Percentiles rank a stretch among this genome's conserved stretches.
phyloP scores from a whole-genome alignment of 1,140 invertebrate species.

The Riptortus pedestris region DNA sequence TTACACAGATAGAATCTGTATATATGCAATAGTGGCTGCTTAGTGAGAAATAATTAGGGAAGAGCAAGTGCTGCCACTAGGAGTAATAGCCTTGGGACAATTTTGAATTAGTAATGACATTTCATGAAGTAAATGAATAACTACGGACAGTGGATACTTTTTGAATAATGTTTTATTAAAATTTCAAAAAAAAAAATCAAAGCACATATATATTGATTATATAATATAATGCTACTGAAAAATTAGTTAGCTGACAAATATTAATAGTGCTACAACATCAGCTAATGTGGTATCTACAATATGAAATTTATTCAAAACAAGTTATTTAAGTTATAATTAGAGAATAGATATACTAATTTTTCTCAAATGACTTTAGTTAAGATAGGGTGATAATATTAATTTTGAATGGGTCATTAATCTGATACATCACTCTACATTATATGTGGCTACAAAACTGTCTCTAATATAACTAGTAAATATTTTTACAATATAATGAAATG shows the following conservation, averaged over 20 bases:
- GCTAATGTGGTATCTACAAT: constrained; percentile 4
- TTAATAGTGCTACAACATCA: constrained; percentile 3
- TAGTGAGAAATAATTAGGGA: neutral
- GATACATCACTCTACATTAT: too few relatives aligned
- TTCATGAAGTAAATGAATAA: neutral
- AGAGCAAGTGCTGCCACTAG: constrained; percentile 9
- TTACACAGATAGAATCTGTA: constrained; percentile 11
- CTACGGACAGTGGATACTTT: constrained; percentile 18
- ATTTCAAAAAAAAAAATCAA: constrained; percentile 8
- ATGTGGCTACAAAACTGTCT: too few relatives aligned
- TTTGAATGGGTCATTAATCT: too few relatives aligned
- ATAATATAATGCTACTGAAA: constrained; percentile 16
- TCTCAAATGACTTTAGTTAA: too few relatives aligned
- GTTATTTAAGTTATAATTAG: too few relatives aligned
- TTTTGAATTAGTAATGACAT: constrained; percentile 10
- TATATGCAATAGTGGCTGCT: neutral
- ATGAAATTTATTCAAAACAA: too few relatives aligned
- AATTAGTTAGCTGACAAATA: constrained; percentile 1
- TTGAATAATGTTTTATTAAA: constrained; percentile 17
- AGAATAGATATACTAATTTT: too few relatives aligned
- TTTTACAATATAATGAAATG: too few relatives aligned
- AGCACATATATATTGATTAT: constrained; percentile 16
- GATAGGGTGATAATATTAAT: too few relatives aligned
- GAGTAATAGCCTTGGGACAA: constrained; percentile 10
- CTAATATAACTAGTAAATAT: too few relatives aligned